Evolutionary conservation across 2,888 invertebrate genomes (phyloP).

Genomic region (Bimastos eiseni): DNA sequence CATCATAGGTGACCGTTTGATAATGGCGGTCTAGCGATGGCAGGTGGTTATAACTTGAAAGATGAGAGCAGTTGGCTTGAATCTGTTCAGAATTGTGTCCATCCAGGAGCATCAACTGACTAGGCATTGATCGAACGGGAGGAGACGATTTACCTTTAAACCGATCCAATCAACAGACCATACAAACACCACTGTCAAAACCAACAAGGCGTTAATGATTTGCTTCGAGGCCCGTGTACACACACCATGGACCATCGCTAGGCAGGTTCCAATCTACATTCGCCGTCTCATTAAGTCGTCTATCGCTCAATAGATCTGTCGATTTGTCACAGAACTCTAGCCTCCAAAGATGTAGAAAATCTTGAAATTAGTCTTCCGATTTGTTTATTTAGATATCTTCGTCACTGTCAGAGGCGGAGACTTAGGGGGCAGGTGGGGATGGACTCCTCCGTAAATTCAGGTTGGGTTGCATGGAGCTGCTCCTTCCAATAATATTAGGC

Average conservation of each 20-base stretch:
- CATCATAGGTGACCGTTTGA: too few species aligned
- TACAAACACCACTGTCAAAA: background rate
- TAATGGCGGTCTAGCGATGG: too few species aligned
- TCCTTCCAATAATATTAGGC: too few species aligned
- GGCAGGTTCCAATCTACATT: background rate
- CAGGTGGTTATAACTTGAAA: too few species aligned
- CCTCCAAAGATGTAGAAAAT: background rate
- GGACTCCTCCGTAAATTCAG: too few species aligned
- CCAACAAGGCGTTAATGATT: background rate
- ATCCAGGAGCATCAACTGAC: background rate
- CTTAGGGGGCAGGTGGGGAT: too few species aligned
- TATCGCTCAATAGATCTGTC: background rate
- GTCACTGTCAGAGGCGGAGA: too few species aligned
- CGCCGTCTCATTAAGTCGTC: background rate
- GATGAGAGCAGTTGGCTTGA: background rate
- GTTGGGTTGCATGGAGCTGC: too few species aligned
- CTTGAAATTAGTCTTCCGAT: background rate
- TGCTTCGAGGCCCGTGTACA: background rate
- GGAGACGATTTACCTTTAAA: background rate
- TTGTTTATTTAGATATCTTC: background rate
- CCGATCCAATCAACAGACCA: background rate
- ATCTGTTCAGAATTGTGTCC: background rate
- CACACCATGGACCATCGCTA: background rate
- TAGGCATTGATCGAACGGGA: background rate
- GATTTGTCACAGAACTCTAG: background rate